These are phyloP conservation scores for Marisa cornuarietis DNA, from an alignment of 1,140 invertebrate genomes.

Conservation along the genomic window DNA sequence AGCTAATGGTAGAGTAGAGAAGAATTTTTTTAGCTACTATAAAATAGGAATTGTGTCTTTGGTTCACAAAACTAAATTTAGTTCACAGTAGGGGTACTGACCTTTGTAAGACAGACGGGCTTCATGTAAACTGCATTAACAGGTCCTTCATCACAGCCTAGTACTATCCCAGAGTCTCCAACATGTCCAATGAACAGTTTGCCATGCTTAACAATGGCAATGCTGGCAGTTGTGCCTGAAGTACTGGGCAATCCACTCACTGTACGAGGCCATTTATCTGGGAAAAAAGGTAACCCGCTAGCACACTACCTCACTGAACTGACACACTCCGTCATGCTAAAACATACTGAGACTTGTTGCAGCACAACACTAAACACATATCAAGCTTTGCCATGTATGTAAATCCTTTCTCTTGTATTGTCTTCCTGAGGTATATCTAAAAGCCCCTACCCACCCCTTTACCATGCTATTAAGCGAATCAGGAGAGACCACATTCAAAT, in stretches of 20 bases:
- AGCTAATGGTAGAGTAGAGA: too few relatives aligned
- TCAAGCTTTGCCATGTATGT: background rate
- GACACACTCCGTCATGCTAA: background rate
- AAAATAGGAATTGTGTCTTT: too few relatives aligned
- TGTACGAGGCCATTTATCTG: constrained; percentile 86
- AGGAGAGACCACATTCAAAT: too few relatives aligned
- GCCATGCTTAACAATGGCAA: constrained; percentile 91
- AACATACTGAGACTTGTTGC: background rate
- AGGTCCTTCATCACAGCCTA: constrained; percentile 71
- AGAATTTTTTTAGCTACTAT: too few relatives aligned
- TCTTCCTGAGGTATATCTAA: background rate
- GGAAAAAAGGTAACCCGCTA: constrained; percentile 20
- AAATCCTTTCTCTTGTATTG: background rate
- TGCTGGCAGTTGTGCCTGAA: constrained; percentile 93
- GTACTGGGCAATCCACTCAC: constrained; percentile 92
- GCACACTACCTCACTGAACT: background rate
- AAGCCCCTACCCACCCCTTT: background rate
- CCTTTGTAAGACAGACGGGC: constrained; percentile 41
- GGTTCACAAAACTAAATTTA: too few relatives aligned
- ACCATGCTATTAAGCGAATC: too few relatives aligned
- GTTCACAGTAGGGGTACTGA: background rate
- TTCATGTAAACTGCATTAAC: constrained; percentile 25
- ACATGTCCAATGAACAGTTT: constrained; percentile 98
- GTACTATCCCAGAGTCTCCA: constrained; percentile 93
- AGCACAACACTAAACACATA: background rate